phyloP scores from a whole-genome alignment of 2,797 vertebrate species.

The Esox lucius region DNA sequence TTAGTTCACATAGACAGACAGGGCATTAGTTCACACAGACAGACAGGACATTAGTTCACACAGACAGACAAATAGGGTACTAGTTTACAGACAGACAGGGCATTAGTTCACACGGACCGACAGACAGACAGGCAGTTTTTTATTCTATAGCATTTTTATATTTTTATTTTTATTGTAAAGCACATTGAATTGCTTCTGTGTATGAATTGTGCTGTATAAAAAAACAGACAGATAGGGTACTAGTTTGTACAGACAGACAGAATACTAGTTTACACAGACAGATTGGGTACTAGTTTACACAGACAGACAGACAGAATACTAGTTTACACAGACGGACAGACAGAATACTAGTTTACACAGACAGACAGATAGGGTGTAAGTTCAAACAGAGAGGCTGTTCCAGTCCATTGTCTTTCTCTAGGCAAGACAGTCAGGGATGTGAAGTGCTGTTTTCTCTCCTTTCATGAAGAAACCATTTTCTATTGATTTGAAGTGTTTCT shows the following conservation, averaged over 20 bases:
- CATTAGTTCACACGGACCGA: background rate
- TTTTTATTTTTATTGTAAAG: too few species aligned
- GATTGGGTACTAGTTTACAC: background rate
- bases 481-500: slow-evolving; percentile 2
- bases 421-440: background rate
- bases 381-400: background rate
- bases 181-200: too few species aligned
- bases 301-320: slow-evolving; percentile 6
- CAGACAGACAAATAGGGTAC: slow-evolving; percentile 28
- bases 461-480: background rate
- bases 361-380: slow-evolving; percentile 1
- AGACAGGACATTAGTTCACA: background rate
- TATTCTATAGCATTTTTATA: too few species aligned
- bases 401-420: background rate
- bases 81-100: background rate
- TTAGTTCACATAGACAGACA: background rate
- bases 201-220: too few species aligned
- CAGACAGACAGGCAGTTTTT: background rate
- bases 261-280: background rate
- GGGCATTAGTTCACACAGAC: slow-evolving; percentile 7
- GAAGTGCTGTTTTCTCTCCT: slow-evolving; percentile 5
- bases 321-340: slow-evolving; percentile 9
- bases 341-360: background rate
- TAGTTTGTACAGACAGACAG: background rate
- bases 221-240: background rate